Evolutionary conservation across 2,888 invertebrate species (phyloP).

Genomic region (Chrysodeixis includens): DNA sequence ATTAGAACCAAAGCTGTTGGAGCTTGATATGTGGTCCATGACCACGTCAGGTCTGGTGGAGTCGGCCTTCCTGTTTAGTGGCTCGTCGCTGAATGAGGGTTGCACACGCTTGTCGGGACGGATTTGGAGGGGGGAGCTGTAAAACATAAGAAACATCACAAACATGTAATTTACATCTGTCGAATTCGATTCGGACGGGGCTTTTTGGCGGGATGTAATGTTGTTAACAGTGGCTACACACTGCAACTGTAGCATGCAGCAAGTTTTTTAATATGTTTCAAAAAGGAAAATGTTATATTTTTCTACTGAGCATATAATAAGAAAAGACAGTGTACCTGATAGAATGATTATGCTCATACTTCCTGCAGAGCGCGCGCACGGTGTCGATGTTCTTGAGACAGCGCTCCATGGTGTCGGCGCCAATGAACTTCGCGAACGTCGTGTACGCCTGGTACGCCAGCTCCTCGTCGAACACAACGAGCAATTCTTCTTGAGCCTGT

Average conservation of each 20-base stretch:
- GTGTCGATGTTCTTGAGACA: constrained; percentile 94
- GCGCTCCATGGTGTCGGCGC: constrained; percentile 92
- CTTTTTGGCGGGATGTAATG: too few relatives aligned
- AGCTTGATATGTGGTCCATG: constrained; percentile 80
- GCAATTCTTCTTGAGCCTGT: constrained; percentile 93
- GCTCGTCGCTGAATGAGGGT: constrained; percentile 79
- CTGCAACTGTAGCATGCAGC: too few relatives aligned
- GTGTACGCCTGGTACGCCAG: constrained; percentile 95
- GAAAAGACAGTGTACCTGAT: constrained; percentile 65
- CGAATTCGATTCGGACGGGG: too few relatives aligned
- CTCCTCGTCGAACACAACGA: constrained; percentile 94
- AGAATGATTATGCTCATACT: constrained; percentile 89
- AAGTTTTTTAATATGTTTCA: too few relatives aligned
- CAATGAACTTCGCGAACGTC: constrained; percentile 93
- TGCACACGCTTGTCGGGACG: constrained; percentile 76
- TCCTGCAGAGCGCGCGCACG: constrained; percentile 93
- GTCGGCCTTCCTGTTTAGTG: constrained; percentile 71
- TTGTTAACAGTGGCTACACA: too few relatives aligned
- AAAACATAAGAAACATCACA: too few relatives aligned
- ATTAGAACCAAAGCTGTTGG: constrained; percentile 94
- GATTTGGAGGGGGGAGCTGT: constrained; percentile 74
- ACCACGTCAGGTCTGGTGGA: constrained; percentile 66
- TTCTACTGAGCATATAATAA: neutral
- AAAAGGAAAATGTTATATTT: too few relatives aligned
- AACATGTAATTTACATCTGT: too few relatives aligned